Conservation (phyloP, 2,888 invertebrate genomes). For the Bellardia bayeri region DNA sequence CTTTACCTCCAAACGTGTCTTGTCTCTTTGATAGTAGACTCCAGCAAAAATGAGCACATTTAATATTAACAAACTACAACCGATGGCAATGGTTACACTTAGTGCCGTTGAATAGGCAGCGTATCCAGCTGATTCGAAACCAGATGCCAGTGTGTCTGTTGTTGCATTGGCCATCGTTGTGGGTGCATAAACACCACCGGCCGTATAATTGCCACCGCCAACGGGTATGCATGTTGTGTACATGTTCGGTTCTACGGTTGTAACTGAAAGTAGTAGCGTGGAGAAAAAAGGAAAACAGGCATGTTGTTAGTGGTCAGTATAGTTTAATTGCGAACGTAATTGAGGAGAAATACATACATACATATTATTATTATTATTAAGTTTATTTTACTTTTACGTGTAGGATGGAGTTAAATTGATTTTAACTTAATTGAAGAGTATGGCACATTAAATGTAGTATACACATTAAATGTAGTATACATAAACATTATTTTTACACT, state of each 20-base stretch:
- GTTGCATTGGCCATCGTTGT: conserved; percentile 87
- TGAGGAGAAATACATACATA: background rate
- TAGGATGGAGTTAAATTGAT: conserved; percentile 20
- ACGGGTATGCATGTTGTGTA: conserved; percentile 86
- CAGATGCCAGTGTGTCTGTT: conserved; percentile 89
- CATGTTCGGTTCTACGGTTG: conserved; percentile 84
- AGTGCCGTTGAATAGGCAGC: conserved; percentile 95
- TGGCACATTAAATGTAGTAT: background rate
- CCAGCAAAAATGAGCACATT: conserved; percentile 97
- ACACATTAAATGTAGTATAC: background rate
- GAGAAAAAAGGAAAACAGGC: conserved; percentile 21
- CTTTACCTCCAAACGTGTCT: conserved; percentile 88
- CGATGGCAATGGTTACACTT: conserved; percentile 97
- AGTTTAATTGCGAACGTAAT: conserved; percentile 13
- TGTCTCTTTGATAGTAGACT: conserved; percentile 96
- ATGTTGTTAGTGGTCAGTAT: conserved; percentile 29
- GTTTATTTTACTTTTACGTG: conserved; percentile 23
- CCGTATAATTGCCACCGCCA: conserved; percentile 78
- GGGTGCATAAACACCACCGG: conserved; percentile 84
- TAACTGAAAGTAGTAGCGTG: conserved; percentile 78
- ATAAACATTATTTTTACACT: background rate
- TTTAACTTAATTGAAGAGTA: conserved; percentile 35
- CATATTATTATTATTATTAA: background rate
- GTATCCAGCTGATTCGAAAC: conserved; percentile 93
- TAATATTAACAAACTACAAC: conserved; percentile 94